Conservation (phyloP, 2,113 vertebrate genomes). For the Sarotherodon lohbergeri region DNA sequence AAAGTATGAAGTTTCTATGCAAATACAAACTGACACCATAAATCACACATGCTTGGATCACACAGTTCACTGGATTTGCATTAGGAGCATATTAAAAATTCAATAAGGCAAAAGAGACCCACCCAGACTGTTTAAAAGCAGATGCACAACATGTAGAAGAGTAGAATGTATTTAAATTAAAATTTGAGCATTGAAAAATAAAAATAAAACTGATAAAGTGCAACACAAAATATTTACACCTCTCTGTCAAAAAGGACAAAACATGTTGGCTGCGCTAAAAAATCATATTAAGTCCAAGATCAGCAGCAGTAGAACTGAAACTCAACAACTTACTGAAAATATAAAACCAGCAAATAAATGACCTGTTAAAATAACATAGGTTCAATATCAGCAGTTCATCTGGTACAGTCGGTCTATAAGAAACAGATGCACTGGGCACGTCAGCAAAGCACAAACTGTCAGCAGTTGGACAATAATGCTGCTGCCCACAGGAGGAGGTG, state of each 20-base stretch:
- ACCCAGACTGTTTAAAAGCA: background rate
- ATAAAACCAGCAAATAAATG: background rate
- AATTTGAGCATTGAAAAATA: background rate
- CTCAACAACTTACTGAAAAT: background rate
- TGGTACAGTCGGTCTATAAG: background rate
- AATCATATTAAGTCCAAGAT: background rate
- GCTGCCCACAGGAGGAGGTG: background rate
- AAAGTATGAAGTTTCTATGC: slow-evolving; percentile 46
- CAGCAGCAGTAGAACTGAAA: background rate
- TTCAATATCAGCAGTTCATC: background rate
- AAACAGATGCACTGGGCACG: background rate
- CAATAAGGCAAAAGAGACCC: background rate
- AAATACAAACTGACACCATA: slow-evolving; percentile 45
- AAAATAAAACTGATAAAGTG: background rate
- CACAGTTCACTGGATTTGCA: background rate
- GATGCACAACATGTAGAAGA: background rate
- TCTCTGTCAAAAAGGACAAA: background rate
- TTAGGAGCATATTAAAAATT: background rate
- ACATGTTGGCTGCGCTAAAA: background rate
- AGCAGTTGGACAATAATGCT: background rate
- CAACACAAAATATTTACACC: background rate
- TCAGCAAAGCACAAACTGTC: background rate
- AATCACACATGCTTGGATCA: slow-evolving; percentile 33
- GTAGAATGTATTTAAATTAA: accelerated
- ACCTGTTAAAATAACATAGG: background rate